Percentiles rank a stretch among this genome's conserved stretches.
phyloP scores from a whole-genome alignment of 1,140 invertebrate genomes.

The Spodoptera frugiperda region DNA sequence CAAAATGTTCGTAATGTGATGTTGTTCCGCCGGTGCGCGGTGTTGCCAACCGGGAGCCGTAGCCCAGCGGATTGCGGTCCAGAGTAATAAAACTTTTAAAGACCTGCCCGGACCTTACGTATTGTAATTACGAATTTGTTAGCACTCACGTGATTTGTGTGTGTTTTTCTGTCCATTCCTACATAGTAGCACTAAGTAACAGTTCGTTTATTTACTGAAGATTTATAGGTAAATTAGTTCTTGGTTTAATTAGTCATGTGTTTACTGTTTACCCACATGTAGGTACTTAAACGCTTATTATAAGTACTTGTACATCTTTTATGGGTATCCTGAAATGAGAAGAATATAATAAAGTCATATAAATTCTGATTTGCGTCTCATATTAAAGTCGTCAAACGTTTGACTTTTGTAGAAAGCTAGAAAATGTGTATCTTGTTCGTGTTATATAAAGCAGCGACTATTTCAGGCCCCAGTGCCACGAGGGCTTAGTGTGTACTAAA shows the following conservation, averaged over 20 bases:
- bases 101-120: background rate
- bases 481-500: slow-evolving; percentile 41
- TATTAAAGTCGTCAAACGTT: slow-evolving; percentile 12
- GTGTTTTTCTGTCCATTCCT: no score
- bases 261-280: no score
- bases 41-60: slow-evolving; percentile 1
- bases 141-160: no score
- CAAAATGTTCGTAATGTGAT: background rate
- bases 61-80: slow-evolving; percentile 3
- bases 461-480: slow-evolving; percentile 22
- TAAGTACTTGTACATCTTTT: no score
- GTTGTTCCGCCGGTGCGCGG: background rate
- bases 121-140: background rate
- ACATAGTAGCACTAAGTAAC: no score
- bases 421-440: slow-evolving; percentile 24
- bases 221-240: no score
- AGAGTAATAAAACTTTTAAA: slow-evolving; percentile 13
- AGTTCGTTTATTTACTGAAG: no score
- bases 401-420: slow-evolving; percentile 26
- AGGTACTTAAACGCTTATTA: no score
- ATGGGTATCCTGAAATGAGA: no score
- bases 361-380: background rate
- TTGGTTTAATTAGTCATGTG: no score
- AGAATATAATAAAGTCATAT: background rate
- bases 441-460: slow-evolving; percentile 40